Base-by-base conservation (phyloP, 2,888 invertebrate genomes). In the Megastigmus dorsalis region DNA sequence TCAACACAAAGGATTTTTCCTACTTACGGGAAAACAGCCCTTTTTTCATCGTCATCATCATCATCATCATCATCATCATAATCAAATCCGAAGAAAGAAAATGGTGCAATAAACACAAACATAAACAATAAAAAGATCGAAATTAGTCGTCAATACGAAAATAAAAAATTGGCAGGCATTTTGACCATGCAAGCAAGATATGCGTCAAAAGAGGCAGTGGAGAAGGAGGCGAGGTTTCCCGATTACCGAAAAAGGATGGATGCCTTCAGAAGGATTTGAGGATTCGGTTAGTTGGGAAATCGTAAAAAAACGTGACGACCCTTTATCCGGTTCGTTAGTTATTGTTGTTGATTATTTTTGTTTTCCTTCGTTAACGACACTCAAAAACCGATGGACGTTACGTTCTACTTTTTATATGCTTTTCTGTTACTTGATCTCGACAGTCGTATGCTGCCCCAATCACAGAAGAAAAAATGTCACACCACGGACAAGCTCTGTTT, bases 401-500 rank as follows among this genome's bases (percentile, higher is more conserved):
- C 80, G 74, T 78, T 71, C 89, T 89, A 88, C 86, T 89, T 43
- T 48, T 78, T 79, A 90, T 57, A 50, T 26, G 4, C 89, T 90
- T 87, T 86, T 88, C 89, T 88, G 76, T 83, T 79, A 76, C 69
- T 82, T 79, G 82, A 79, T 83, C 81, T 83, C 80, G 82, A 85
- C 83, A 85, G 82, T 91, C 91, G 92, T 93, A 93, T 93, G 93
- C 92, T 92, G 93, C 93, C 94, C 94, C 94, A 93, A 93, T 93
- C 94, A 94, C 93, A 94, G 93, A 92, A 91, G 90, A 92, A 94
- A 94, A 93, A 93, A 93, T 94, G 94, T 93, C 94, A 94, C 93
- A 93, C 92, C 92, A 92, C 89, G 89, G 87, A 88, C 88, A 88
- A 75, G 84, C 81, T 82, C 59, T 78, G n/a, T 57, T 62, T 62